Conservation (phyloP, 1,140 invertebrate genomes). For the Cydia amplana region DNA sequence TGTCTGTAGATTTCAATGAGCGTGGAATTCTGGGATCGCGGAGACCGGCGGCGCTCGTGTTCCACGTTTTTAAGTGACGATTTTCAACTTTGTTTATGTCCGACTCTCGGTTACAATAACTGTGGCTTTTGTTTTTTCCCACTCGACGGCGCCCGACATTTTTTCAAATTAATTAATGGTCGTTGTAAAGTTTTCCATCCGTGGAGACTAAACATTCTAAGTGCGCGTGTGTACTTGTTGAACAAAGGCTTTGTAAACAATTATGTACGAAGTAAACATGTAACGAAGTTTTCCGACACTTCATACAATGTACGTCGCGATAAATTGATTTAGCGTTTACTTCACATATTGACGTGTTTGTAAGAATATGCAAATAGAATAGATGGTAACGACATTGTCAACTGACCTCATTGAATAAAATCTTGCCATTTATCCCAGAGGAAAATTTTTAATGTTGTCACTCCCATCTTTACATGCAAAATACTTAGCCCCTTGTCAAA, state of each 20-base stretch:
- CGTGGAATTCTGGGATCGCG: conserved; percentile 55
- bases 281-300: conserved; percentile 9
- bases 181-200: conserved; percentile 33
- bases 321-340: conserved; percentile 7
- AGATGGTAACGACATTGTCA: background rate
- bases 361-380: background rate
- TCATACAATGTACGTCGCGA: background rate
- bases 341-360: background rate
- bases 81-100: conserved; percentile 63
- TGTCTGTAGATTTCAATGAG: conserved; percentile 70
- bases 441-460: too few species aligned
- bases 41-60: conserved; percentile 53
- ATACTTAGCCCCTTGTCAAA: too few species aligned
- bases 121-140: conserved; percentile 44
- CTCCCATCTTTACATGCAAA: too few species aligned
- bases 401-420: background rate
- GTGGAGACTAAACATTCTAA: conserved; percentile 29
- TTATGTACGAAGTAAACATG: conserved; percentile 8
- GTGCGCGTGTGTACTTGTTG: conserved; percentile 13
- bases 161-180: conserved; percentile 50
- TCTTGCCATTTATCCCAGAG: too few species aligned
- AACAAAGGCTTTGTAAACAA: conserved; percentile 19
- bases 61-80: conserved; percentile 61
- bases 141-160: conserved; percentile 39
- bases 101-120: conserved; percentile 50